phyloP scores from a whole-genome alignment of 2,797 vertebrate species.

The Emys orbicularis region DNA sequence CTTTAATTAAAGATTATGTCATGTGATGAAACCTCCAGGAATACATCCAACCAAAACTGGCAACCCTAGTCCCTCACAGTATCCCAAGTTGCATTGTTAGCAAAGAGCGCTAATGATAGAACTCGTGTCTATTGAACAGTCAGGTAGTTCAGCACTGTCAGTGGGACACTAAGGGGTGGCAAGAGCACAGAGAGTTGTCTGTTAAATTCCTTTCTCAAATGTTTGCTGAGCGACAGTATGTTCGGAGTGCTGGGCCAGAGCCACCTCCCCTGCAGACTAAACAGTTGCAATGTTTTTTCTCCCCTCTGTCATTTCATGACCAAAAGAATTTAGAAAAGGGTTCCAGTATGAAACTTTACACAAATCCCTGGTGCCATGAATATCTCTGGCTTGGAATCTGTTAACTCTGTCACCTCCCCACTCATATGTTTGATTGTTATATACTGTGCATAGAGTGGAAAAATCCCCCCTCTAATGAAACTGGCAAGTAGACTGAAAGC shows the following conservation, averaged over 20 bases:
- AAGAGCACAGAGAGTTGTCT: conserved; percentile 11
- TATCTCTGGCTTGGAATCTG: conserved; percentile 40
- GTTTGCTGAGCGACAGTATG: not conserved
- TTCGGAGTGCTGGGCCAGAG: conserved; percentile 23
- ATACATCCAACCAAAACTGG: too few species aligned
- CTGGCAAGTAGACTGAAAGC: not conserved
- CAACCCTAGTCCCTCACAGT: not conserved
- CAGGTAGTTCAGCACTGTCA: accelerated
- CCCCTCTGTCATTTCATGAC: conserved; percentile 48
- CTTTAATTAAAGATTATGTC: too few species aligned
- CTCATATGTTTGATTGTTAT: accelerated
- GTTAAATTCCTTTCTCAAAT: not conserved
- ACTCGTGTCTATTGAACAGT: not conserved
- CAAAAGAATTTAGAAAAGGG: conserved; percentile 56
- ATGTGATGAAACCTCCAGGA: too few species aligned
- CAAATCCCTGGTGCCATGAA: conserved; percentile 21
- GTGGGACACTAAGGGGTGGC: not conserved
- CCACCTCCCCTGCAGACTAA: conserved; percentile 66
- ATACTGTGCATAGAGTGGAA: not conserved
- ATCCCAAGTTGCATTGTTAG: not conserved
- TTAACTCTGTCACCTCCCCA: not conserved
- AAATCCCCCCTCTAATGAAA: accelerated
- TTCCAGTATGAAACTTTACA: conserved; percentile 51
- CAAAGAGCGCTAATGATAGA: not conserved
- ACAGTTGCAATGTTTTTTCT: conserved; percentile 63